Base-by-base conservation (phyloP, 2,113 vertebrate species). In the Protomyctophum bolini region DNA sequence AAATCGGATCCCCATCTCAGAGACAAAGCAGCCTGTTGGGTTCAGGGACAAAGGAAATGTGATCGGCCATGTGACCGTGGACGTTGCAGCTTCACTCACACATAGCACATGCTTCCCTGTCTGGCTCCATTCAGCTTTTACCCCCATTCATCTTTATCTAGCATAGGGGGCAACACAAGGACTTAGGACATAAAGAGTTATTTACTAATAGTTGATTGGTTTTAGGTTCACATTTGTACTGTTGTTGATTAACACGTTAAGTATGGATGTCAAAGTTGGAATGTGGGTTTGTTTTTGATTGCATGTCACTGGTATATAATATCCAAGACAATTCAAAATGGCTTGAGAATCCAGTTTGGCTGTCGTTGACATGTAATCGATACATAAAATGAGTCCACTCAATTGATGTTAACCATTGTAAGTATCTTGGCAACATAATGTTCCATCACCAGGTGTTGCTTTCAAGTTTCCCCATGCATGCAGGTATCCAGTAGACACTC, bases 61-160 rank as follows among this genome's bases (percentile, higher is more conserved):
- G 73, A 90, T 88, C 82, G 21, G 65, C 82, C 72, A 72, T 77
- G 77, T 88, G 90, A 88, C 84, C 67, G 4, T 81, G 86, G 85
- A 87, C 70, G 64, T 67, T 71, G 58, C 57, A 65, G 66, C 84
- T 67, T 68, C 3, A 15, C 15, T 21, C 49, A 57, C 52, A 81
- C 69, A 66, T 80, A 28, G 10, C 47, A 46, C 33, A 52, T 15
- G 14, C 48, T 46, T 58, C 67, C 46, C 78, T 11, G 78, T 85
- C 88, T 86, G 83, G 75, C 70, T 84, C 85, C 89, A 90, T 91
- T 91, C 87, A 91, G 82, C 77, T 90, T 91, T 57, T 88, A 80
- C 72, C 59, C 72, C 66, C 88, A 90, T 89, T 91, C 88, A 90
- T 12, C 76, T 83, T 82, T 68, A 84, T 80, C 70, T 72, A 65